Evolutionary conservation across 2,797 vertebrate species (phyloP).

Genomic region (Menidia menidia): DNA sequence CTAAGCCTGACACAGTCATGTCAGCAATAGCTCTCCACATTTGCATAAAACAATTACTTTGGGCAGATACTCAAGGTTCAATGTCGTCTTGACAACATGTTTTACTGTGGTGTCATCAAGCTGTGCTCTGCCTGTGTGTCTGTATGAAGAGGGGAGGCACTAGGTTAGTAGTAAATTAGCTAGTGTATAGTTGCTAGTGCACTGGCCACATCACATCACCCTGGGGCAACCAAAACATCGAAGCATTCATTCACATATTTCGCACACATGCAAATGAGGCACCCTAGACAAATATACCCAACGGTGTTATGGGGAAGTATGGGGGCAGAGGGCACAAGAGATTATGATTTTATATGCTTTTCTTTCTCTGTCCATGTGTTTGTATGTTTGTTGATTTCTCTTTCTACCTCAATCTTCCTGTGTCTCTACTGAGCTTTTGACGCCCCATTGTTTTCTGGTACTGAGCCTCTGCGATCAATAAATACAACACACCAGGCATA

Average conservation of each 20-base stretch:
- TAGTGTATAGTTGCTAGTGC: conserved; percentile 85
- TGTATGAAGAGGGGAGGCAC: conserved; percentile 80
- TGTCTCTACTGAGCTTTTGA: conserved; percentile 82
- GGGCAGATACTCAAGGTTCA: conserved; percentile 83
- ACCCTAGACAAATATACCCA: conserved; percentile 64
- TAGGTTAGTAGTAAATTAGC: conserved; percentile 94
- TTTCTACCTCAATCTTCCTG: conserved; percentile 67
- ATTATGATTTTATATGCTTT: conserved; percentile 40
- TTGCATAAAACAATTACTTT: conserved; percentile 95
- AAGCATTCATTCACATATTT: conserved; percentile 99
- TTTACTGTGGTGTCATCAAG: conserved; percentile 89
- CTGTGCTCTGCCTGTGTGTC: conserved; percentile 33
- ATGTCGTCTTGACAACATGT: conserved; percentile 94
- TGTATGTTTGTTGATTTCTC: conserved; percentile 62
- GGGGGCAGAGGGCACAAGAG: conserved; percentile 79
- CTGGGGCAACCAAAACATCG: conserved; percentile 85
- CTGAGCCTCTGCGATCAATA: conserved; percentile 90
- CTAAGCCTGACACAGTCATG: conserved; percentile 79
- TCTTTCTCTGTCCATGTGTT: conserved; percentile 26
- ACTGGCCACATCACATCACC: conserved; percentile 90
- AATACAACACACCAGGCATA: conserved; percentile 83
- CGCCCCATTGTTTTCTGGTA: conserved; percentile 89
- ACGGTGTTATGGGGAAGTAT: conserved; percentile 92
- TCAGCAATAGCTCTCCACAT: conserved; percentile 83
- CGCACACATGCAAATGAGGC: conserved; percentile 78